phyloP scores from a whole-genome alignment of 2,113 vertebrate genomes.

The Ranitomeya imitator region DNA sequence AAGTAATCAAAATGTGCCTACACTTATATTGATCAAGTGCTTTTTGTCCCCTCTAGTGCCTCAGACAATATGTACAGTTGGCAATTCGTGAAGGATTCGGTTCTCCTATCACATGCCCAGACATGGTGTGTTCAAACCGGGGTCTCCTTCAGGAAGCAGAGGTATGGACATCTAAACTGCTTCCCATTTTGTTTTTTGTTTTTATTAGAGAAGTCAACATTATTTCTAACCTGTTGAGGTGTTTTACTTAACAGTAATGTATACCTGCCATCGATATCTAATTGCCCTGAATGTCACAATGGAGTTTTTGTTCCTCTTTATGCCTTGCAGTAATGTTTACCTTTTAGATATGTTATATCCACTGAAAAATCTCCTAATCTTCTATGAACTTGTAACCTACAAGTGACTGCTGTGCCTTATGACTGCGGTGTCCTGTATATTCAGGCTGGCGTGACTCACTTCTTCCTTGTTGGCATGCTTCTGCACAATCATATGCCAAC shows the following conservation, averaged over 20 bases:
- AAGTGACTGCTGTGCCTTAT: constrained; percentile 8
- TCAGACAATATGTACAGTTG: constrained; percentile 87
- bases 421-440: background rate
- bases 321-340: constrained; percentile 61
- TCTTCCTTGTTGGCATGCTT: background rate
- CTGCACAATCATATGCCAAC: background rate
- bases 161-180: constrained; percentile 71
- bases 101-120: constrained; percentile 89
- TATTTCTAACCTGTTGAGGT: constrained; percentile 44
- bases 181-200: background rate
- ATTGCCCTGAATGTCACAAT: constrained; percentile 57
- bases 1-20: background rate
- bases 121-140: constrained; percentile 81
- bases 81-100: constrained; percentile 89
- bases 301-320: constrained; percentile 61
- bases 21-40: constrained; percentile 56
- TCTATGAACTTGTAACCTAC: constrained; percentile 46
- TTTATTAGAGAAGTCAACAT: constrained; percentile 31
- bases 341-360: constrained; percentile 50
- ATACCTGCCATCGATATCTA: constrained; percentile 60
- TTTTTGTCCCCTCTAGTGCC: constrained; percentile 76
- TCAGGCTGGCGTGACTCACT: background rate
- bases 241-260: constrained; percentile 62
- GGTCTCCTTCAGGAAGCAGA: constrained; percentile 87
- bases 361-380: constrained; percentile 43